Evolutionary conservation across 35 echinoderm and acorn worm genomes (phyloP).

Genomic region (Lytechinus pictus): DNA sequence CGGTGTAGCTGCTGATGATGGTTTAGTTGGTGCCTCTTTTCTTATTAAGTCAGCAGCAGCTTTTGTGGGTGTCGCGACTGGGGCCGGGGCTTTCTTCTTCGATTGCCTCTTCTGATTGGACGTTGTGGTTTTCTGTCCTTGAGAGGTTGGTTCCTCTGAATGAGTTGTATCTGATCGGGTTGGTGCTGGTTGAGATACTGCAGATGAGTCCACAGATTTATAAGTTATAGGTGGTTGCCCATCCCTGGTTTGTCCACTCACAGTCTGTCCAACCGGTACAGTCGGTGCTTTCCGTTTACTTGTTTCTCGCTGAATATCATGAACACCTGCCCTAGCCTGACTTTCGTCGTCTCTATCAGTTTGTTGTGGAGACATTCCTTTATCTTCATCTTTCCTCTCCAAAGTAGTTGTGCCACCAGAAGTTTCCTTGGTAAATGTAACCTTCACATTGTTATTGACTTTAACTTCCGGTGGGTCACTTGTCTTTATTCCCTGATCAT

Average conservation of each 20-base stretch:
- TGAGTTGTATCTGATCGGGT: background rate
- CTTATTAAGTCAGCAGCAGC: background rate
- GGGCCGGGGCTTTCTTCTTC: background rate
- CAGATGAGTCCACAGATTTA: background rate
- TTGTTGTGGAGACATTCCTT: background rate
- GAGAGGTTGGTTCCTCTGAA: background rate
- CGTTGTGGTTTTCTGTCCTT: background rate
- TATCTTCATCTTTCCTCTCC: background rate
- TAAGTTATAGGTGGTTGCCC: background rate
- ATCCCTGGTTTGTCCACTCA: background rate
- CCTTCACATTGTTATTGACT: background rate
- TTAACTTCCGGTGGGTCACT: background rate
- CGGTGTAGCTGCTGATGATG: background rate
- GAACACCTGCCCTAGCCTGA: background rate
- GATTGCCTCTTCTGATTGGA: background rate
- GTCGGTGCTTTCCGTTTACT: conserved; percentile 32
- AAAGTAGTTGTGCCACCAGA: background rate
- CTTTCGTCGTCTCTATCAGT: background rate
- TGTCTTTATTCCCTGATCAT: background rate
- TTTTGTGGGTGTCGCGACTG: background rate
- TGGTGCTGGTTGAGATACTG: background rate
- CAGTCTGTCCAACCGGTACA: background rate
- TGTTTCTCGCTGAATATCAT: background rate
- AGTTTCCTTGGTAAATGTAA: background rate
- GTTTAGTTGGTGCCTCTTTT: background rate